These are phyloP conservation scores for Anguilla obscura DNA, from an alignment of 2,797 vertebrate genomes.

Conservation along the genomic window DNA sequence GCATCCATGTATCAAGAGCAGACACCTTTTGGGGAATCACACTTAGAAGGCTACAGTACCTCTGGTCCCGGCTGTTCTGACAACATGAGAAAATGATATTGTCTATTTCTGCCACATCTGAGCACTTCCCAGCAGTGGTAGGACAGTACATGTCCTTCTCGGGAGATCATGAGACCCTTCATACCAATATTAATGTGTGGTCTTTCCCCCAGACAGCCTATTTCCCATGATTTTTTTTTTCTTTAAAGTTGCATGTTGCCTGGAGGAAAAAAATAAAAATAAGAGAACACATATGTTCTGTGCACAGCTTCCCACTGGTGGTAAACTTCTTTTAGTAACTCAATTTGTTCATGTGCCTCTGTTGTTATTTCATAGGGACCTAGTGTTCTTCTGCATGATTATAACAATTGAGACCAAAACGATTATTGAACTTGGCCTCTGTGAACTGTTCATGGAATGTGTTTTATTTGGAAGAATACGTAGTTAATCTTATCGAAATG, in stretches of 20 bases:
- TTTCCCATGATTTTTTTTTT: not conserved
- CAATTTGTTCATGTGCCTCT: not conserved
- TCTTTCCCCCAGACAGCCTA: not conserved
- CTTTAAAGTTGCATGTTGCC: not conserved
- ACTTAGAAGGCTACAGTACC: not conserved
- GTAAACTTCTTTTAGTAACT: not conserved
- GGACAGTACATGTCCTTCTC: not conserved
- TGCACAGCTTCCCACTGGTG: not conserved
- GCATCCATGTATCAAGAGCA: not conserved
- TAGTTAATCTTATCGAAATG: not conserved
- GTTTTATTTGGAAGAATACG: not conserved
- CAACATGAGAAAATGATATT: not conserved
- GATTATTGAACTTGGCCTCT: not conserved
- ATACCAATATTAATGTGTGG: not conserved
- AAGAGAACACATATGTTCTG: not conserved
- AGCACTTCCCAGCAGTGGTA: not conserved
- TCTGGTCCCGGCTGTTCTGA: not conserved
- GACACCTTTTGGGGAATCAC: not conserved
- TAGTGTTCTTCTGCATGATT: not conserved
- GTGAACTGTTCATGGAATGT: not conserved
- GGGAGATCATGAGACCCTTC: not conserved
- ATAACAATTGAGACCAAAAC: not conserved
- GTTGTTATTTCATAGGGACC: not conserved
- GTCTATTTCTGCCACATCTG: not conserved
- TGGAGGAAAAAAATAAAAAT: not conserved